A percentile compares a stretch with the other conserved stretches of the same genome.
Conservation (phyloP, 2,113 vertebrate species). For the Chionomys nivalis region DNA sequence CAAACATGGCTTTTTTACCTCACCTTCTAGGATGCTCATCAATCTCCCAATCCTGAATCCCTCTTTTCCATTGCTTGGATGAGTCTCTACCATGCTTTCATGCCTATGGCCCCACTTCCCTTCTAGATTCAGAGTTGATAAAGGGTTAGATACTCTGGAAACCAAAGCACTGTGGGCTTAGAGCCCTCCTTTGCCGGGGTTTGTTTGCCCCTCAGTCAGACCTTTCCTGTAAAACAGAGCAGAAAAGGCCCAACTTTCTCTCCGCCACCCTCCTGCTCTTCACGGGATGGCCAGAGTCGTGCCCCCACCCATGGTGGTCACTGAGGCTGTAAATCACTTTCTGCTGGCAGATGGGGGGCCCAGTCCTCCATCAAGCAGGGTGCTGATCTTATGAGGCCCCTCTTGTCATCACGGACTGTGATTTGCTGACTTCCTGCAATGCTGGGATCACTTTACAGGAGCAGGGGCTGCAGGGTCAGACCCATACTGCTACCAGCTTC, state of each 20-base stretch:
- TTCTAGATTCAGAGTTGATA: not conserved
- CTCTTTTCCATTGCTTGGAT: too few relatives aligned
- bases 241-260: accelerated
- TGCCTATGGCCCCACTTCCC: accelerated
- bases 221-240: not conserved
- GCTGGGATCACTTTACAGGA: constrained; percentile 69
- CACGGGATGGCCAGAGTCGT: too few relatives aligned
- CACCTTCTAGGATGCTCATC: accelerated
- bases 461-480: constrained; percentile 77
- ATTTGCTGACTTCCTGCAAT: constrained; percentile 81
- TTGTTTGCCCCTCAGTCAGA: not conserved
- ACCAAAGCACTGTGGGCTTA: accelerated
- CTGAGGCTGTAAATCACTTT: not conserved
- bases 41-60: accelerated
- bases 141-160: not conserved
- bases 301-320: not conserved
- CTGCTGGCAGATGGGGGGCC: not conserved
- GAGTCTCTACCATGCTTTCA: too few relatives aligned
- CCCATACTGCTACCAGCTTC: constrained; percentile 67
- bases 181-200: accelerated
- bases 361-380: constrained; percentile 73
- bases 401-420: constrained; percentile 83
- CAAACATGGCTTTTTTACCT: too few relatives aligned
- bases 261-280: not conserved
- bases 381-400: constrained; percentile 80